Evolutionary conservation across 1,140 invertebrate species (phyloP), one percentile per base, ranked within the genome.

Genomic region (Pseudomyrmex gracilis): DNA sequence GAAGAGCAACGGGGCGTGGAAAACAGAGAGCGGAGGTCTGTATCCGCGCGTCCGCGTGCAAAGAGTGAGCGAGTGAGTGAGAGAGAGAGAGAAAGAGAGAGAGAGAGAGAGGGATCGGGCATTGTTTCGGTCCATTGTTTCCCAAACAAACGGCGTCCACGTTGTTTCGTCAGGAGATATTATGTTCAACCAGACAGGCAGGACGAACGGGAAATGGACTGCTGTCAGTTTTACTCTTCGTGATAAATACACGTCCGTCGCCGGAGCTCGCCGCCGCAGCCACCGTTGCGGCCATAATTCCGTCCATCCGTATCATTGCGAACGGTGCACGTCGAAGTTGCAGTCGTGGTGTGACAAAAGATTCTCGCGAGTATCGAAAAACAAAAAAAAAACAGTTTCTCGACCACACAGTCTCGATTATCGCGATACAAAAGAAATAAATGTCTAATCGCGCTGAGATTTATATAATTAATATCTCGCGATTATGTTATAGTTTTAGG

Each of bases 71-170:
- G 64, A 53, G 71, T 51, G 24, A 55, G 45, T 34, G 67, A 61
- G 61, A 64, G 78, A 64, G 87, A 84, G 63, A 53, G 71, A 63
- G 24, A 53, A 22, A 58, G 66, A 60, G 68, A 45, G 70, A 57
- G 22, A 60, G 53, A 45, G 66, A 8, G 74, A 58, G 76, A 49
- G 51, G 64, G 85, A 91, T 88, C 87, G 92, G 91, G 90, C 89
- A 93, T 94, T 94, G 93, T 94, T 93, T 93, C 90, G 92, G 91
- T 92, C 90, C 91, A 94, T 94, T 94, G 93, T 94, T 94, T 92
- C 90, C 92, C 90, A 93, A 93, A 94, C 93, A 94, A 94, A 94
- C 92, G 93, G 89, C 92, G 92, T 93, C 92, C 92, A 93, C 92
- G 92, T 92, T 92, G 92, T 93, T 93, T 93, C 93, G 93, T 94